Evolutionary conservation across 2,888 invertebrate genomes (phyloP), one percentile per base, ranked within the genome.

Genomic region (Rhagonycha fulva): DNA sequence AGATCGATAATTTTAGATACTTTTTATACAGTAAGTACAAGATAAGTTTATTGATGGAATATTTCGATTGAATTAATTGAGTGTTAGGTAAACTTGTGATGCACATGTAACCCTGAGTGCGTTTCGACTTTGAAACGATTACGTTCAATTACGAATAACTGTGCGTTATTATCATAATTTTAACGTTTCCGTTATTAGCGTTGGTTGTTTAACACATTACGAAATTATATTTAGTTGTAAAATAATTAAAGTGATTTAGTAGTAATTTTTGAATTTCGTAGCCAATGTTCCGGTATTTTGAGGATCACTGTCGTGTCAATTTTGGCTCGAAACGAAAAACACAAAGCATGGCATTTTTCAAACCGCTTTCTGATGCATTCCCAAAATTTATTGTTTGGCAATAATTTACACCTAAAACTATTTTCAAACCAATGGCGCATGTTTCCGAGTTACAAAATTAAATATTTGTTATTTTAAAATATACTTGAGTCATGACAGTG

Each of bases 121-220:
- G 63, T 66, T 66, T 66, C 26, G 63, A 66, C 63, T 66, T 66
- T 66, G 63, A 66, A 66, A 66, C 26, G 63, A 66, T 66, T 66
- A 66, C 24, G 12, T 66, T 66, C 63, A 66, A 66, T 66, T 66
- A 66, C 63, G 63, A 10, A 66, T 66, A 66, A 66, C 63, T 66
- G 63, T 66, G 26, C 19, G 63, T 66, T 66, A 66, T 66, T 66
- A 66, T 66, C 24, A 66, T 66, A 66, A 66, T 66, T 66, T 26
- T 66, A 66, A 24, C 63, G 26, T 66, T 66, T 66, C 63, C 63
- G 23, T 66, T 66, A 66, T 66, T 66, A 66, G 63, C 26, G 23
- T 66, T 66, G 63, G 24, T 66, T 66, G 26, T 66, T 62, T 66
- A 66, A 26, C 63, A 66, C 63, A 26, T 66, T 66, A 66, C 63